Conservation (phyloP, 2,113 vertebrate species). For the Phoenicopterus ruber region DNA sequence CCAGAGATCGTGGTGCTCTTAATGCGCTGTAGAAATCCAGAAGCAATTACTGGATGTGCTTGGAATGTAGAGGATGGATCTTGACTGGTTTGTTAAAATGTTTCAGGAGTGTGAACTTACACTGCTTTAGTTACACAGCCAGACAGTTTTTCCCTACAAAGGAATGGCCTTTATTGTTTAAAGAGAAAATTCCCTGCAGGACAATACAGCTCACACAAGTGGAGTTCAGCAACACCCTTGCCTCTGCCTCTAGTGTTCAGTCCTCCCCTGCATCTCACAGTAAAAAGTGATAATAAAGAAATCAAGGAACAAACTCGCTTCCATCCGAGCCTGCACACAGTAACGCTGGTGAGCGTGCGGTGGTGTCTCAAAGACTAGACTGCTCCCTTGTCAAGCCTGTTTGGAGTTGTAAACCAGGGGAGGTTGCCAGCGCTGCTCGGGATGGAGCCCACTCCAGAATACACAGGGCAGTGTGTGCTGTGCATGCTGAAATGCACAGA, state of each 20-base stretch:
- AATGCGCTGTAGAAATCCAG: neutral
- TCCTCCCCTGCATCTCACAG: neutral
- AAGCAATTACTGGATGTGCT: neutral
- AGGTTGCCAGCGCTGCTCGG: neutral
- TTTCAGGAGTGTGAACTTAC: neutral
- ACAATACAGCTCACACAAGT: neutral
- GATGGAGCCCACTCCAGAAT: neutral
- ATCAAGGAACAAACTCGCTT: neutral
- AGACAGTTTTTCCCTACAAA: neutral
- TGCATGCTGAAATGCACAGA: neutral
- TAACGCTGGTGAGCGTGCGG: neutral
- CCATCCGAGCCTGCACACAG: rapidly evolving
- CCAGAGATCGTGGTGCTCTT: neutral
- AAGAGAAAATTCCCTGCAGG: neutral
- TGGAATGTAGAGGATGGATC: neutral
- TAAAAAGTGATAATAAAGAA: neutral
- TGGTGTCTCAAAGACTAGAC: neutral
- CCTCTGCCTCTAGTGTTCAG: neutral
- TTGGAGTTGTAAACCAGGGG: neutral
- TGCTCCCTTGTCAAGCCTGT: neutral
- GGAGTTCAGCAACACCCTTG: neutral
- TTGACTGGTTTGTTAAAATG: neutral
- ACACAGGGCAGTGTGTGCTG: neutral
- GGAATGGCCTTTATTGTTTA: neutral
- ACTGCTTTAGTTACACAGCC: neutral